Evolutionary conservation across 1,140 invertebrate genomes (phyloP).

Genomic region (Eumeta japonica): DNA sequence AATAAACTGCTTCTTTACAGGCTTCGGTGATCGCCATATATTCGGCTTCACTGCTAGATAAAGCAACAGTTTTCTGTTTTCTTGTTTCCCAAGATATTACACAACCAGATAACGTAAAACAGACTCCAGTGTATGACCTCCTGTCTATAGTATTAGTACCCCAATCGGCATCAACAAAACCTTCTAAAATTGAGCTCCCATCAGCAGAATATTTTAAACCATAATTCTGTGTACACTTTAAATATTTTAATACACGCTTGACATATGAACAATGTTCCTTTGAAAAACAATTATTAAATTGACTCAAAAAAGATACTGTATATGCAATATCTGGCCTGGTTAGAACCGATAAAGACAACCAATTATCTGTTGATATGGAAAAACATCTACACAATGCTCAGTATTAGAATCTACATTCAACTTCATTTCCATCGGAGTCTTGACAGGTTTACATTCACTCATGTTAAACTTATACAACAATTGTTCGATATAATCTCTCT

Average conservation of each 20-base stretch:
- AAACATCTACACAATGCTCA: not conserved
- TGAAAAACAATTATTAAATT: slow-evolving; percentile 1
- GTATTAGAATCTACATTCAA: slow-evolving; percentile 2
- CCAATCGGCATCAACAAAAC: slow-evolving; percentile 13
- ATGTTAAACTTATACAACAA: slow-evolving; percentile 8
- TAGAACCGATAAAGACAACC: not conserved
- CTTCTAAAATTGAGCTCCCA: slow-evolving; percentile 5
- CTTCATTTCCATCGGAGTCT: slow-evolving; percentile 1
- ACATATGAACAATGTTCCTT: slow-evolving; percentile 4
- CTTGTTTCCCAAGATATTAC: slow-evolving; percentile 10
- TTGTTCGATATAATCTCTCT: slow-evolving; percentile 14
- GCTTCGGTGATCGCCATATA: slow-evolving; percentile 7
- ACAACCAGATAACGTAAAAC: slow-evolving; percentile 5
- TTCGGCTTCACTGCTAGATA: slow-evolving; percentile 10
- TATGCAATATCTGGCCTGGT: not conserved
- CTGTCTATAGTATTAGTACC: slow-evolving; percentile 7
- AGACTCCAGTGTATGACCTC: too few species aligned
- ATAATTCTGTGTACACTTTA: slow-evolving; percentile 1
- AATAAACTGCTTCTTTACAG: slow-evolving; percentile 6
- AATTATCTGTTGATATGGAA: not conserved
- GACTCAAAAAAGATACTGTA: not conserved
- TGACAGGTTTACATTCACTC: not conserved
- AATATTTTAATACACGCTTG: slow-evolving; percentile 2
- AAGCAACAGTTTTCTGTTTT: slow-evolving; percentile 11
- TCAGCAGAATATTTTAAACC: too few species aligned